phyloP scores from a whole-genome alignment of 2,113 vertebrate genomes.

The Mastomys natalensis region DNA sequence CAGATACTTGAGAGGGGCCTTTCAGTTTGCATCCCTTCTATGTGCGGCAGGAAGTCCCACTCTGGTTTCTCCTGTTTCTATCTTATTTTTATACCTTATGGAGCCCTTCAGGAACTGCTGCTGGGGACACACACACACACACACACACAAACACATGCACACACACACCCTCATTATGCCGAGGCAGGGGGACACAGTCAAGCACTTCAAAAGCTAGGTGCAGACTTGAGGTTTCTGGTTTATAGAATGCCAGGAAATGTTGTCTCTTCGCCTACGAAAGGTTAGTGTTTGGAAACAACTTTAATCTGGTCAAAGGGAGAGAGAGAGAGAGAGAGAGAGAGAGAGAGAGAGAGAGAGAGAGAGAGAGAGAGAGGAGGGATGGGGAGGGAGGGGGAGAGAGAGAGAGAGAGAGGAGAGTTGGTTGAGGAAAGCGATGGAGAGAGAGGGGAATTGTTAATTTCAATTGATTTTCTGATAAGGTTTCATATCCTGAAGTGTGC shows the following conservation, averaged over 20 bases:
- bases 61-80: constrained; percentile 62
- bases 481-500: constrained; percentile 81
- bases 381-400: no score
- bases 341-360: not conserved
- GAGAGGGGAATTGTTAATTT: constrained; percentile 69
- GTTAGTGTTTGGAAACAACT: constrained; percentile 60
- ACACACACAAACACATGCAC: not conserved
- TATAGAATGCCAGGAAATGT: constrained; percentile 49
- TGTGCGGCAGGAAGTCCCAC: constrained; percentile 63
- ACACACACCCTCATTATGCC: constrained; percentile 60
- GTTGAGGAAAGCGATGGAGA: not conserved
- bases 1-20: constrained; percentile 66
- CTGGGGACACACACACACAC: not conserved
- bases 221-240: constrained; percentile 13
- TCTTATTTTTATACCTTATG: constrained; percentile 74
- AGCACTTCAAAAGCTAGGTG: constrained; percentile 68
- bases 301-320: not conserved
- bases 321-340: not conserved
- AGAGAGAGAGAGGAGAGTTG: not conserved
- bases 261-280: constrained; percentile 46
- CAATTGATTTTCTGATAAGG: constrained; percentile 78
- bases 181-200: constrained; percentile 47
- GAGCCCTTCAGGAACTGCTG: constrained; percentile 68
- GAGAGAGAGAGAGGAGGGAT: not conserved
- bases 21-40: constrained; percentile 67